A percentile compares a stretch with the other conserved stretches of the same genome.
phyloP scores from a whole-genome alignment of 2,797 vertebrate species.

The Rhabdophis nuchalis region DNA sequence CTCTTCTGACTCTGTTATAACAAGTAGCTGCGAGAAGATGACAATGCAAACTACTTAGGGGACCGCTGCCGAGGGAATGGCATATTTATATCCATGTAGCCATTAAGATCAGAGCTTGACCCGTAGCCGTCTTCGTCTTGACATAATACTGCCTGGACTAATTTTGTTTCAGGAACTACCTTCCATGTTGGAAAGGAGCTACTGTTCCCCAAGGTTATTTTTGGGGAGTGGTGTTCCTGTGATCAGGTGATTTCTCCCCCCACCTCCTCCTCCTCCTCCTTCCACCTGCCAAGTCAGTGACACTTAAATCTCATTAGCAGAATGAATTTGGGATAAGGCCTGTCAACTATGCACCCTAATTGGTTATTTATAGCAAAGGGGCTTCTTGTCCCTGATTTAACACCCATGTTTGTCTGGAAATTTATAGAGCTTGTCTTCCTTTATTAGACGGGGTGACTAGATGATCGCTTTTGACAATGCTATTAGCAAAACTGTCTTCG shows the following conservation, averaged over 20 bases:
- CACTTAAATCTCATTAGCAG: neutral
- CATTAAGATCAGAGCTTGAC: neutral
- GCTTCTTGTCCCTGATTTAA: neutral
- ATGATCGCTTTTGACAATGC: conserved; percentile 7
- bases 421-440: conserved; percentile 26
- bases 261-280: neutral
- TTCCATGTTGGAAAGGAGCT: neutral
- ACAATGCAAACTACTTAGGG: neutral
- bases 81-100: neutral
- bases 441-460: conserved; percentile 11
- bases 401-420: conserved; percentile 9
- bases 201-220: neutral
- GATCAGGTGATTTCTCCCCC: neutral
- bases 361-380: conserved; percentile 11
- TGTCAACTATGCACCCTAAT: neutral
- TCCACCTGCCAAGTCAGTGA: neutral
- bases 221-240: neutral
- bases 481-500: conserved; percentile 6
- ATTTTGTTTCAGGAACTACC: neutral
- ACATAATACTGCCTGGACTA: neutral
- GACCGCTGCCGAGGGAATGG: neutral
- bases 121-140: neutral
- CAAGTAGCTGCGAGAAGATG: neutral
- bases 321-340: neutral
- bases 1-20: neutral